Conservation (phyloP, 2,113 vertebrate genomes). For the Notiomystis cincta region DNA sequence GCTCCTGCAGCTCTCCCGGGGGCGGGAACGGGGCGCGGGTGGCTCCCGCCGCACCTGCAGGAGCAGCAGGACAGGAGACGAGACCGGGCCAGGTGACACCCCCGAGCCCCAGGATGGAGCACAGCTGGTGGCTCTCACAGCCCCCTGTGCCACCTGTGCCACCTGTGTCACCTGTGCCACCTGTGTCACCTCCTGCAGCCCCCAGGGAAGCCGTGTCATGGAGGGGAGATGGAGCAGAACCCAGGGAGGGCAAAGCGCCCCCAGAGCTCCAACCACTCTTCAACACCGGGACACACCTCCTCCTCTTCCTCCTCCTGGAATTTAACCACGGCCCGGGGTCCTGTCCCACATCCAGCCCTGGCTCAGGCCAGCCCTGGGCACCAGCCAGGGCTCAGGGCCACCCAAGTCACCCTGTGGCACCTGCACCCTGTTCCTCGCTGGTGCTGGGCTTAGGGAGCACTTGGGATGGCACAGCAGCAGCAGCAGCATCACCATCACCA, state of each 20-base stretch:
- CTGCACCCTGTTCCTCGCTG: not conserved
- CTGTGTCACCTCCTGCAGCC: not conserved
- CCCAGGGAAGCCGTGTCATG: not conserved
- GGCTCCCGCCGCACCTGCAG: not conserved
- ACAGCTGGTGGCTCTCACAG: not conserved
- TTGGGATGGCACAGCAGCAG: not conserved
- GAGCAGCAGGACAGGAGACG: not conserved
- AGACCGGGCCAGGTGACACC: not conserved
- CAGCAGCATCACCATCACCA: not conserved
- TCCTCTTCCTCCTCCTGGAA: not conserved
- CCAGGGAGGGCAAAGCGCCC: not conserved
- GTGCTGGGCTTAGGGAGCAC: not conserved
- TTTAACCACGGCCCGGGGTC: not conserved
- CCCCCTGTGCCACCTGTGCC: not conserved
- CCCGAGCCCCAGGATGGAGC: not conserved
- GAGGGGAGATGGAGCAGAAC: not conserved
- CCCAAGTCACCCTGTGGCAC: not conserved
- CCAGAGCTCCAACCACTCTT: not conserved
- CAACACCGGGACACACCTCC: not conserved
- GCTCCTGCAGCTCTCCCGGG: not conserved
- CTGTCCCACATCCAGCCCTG: not conserved
- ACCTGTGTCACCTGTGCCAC: not conserved
- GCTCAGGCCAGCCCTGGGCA: not conserved
- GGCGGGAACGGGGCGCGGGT: fast-evolving
- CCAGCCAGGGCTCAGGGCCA: not conserved